These are phyloP conservation scores for Cyprinodon diabolis DNA, from an alignment of 2,797 vertebrate species.

Conservation along the genomic window DNA sequence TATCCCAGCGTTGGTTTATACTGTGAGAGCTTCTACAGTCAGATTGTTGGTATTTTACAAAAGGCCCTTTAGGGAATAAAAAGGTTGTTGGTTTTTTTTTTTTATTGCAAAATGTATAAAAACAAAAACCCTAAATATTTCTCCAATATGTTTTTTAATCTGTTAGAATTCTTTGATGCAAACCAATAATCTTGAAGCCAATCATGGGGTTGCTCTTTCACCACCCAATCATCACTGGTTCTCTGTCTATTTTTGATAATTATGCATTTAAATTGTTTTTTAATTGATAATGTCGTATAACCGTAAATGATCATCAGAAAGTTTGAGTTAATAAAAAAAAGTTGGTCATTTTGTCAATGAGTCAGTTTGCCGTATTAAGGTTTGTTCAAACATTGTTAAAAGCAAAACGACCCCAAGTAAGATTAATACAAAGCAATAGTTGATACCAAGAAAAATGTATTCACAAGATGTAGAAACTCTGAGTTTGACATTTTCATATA, in stretches of 20 bases:
- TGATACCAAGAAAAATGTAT: not conserved
- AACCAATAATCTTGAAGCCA: not conserved
- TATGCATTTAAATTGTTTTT: slow-evolving; percentile 8
- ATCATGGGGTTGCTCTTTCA: no score
- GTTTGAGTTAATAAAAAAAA: not conserved
- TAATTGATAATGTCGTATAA: not conserved
- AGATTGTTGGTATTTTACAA: not conserved
- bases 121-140: not conserved
- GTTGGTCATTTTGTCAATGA: not conserved
- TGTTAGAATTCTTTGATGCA: not conserved
- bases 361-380: not conserved
- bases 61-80: not conserved
- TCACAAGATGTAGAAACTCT: no score
- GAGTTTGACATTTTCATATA: not conserved
- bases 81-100: not conserved
- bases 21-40: not conserved
- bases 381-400: not conserved
- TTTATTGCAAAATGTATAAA: not conserved
- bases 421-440: not conserved
- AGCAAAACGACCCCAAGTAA: not conserved
- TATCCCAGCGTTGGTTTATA: not conserved
- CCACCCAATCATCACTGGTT: not conserved
- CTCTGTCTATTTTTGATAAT: slow-evolving; percentile 8
- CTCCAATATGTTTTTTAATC: not conserved
- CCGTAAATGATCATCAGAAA: not conserved